These are phyloP conservation scores for Caenorhabditis imperialis DNA, from an alignment of 2,888 invertebrate species.

Conservation along the genomic window DNA sequence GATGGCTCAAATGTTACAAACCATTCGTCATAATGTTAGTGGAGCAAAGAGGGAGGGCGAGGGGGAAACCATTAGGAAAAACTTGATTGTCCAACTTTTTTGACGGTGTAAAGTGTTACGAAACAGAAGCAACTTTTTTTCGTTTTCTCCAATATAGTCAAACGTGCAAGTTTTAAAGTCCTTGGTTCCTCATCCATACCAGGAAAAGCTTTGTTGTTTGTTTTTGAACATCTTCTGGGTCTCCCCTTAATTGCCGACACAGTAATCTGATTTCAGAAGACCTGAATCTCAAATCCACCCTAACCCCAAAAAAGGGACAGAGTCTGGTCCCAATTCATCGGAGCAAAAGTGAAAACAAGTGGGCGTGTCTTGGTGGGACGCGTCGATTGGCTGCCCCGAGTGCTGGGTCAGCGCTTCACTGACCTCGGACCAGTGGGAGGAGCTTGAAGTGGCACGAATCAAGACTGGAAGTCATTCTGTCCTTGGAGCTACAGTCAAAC, in stretches of 20 bases:
- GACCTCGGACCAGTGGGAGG: constrained; percentile 43
- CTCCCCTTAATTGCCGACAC: constrained; percentile 34
- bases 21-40: constrained; percentile 44
- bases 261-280: constrained; percentile 45
- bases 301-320: not conserved
- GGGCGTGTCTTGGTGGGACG: constrained; percentile 44
- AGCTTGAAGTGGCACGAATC: constrained; percentile 52
- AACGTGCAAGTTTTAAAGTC: too few species aligned
- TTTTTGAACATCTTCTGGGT: constrained; percentile 20
- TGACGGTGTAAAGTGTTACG: not conserved
- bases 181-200: too few species aligned
- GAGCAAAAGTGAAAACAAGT: constrained; percentile 48
- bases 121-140: constrained; percentile 31
- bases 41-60: too few species aligned
- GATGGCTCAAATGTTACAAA: constrained; percentile 53
- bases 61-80: too few species aligned
- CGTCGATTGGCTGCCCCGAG: constrained; percentile 46
- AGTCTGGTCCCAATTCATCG: constrained; percentile 31
- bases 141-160: not conserved
- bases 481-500: constrained; percentile 15
- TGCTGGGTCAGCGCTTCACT: constrained; percentile 31
- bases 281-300: too few species aligned
- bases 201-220: too few species aligned
- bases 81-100: not conserved
- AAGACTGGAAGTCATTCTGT: constrained; percentile 46